Evolutionary conservation across 2,113 vertebrate species (phyloP).

Genomic region (Leuciscus idus): DNA sequence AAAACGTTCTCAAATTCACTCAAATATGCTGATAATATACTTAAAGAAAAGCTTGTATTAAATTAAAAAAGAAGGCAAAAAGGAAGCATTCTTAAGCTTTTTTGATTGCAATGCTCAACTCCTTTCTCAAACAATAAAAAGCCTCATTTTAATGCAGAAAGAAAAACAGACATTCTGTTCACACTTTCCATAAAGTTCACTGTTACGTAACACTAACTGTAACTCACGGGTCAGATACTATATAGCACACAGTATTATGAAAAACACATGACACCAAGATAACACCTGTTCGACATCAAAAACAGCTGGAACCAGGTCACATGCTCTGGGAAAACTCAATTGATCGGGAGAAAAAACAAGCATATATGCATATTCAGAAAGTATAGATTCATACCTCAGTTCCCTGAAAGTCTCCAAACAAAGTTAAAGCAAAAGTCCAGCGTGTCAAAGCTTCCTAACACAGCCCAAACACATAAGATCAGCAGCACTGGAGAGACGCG

Average conservation of each 20-base stretch:
- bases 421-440: background rate
- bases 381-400: constrained; percentile 8
- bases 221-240: background rate
- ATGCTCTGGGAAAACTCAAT: constrained; percentile 33
- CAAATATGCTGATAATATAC: background rate
- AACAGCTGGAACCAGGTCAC: constrained; percentile 39
- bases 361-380: background rate
- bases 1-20: background rate
- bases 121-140: background rate
- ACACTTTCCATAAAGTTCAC: background rate
- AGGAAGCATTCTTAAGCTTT: background rate
- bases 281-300: constrained; percentile 27
- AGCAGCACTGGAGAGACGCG: constrained; percentile 55
- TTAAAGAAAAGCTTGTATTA: background rate
- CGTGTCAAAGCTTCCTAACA: background rate
- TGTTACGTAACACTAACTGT: constrained; percentile 1
- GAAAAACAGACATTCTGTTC: background rate
- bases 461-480: constrained; percentile 12
- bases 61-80: background rate
- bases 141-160: background rate
- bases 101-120: background rate
- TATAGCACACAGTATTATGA: background rate
- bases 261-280: background rate
- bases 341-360: background rate
- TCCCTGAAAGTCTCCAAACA: background rate